These are phyloP conservation scores for Alethe castanea DNA, from an alignment of 2,113 vertebrate genomes.

Conservation along the genomic window DNA sequence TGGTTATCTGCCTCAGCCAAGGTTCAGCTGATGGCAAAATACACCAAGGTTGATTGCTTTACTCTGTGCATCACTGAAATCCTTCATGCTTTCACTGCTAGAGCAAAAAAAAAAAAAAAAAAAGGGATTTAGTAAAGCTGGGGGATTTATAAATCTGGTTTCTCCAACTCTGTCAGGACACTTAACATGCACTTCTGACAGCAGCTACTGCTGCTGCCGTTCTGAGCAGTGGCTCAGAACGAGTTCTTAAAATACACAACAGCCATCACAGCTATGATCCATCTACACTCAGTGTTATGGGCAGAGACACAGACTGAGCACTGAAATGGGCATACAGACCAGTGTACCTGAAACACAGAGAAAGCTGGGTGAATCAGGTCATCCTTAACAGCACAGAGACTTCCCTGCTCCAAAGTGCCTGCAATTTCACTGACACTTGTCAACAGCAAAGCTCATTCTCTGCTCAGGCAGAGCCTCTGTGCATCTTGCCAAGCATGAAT, in stretches of 20 bases:
- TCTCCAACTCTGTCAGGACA: neutral
- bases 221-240: neutral
- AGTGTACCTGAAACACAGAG: neutral
- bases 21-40: neutral
- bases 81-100: neutral
- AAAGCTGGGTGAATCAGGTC: neutral
- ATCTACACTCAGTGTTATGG: neutral
- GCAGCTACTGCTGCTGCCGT: neutral
- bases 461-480: accelerated
- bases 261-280: neutral
- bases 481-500: neutral
- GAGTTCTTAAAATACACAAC: neutral
- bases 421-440: neutral
- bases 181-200: neutral
- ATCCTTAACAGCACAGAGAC: neutral
- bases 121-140: neutral
- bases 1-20: neutral
- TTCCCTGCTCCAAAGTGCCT: neutral
- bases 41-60: neutral
- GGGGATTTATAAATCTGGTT: neutral
- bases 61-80: neutral
- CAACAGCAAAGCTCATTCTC: neutral
- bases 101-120: neutral
- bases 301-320: neutral
- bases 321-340: neutral